Evolutionary conservation across 1,140 invertebrate genomes (phyloP).

Genomic region (Apis cerana): DNA sequence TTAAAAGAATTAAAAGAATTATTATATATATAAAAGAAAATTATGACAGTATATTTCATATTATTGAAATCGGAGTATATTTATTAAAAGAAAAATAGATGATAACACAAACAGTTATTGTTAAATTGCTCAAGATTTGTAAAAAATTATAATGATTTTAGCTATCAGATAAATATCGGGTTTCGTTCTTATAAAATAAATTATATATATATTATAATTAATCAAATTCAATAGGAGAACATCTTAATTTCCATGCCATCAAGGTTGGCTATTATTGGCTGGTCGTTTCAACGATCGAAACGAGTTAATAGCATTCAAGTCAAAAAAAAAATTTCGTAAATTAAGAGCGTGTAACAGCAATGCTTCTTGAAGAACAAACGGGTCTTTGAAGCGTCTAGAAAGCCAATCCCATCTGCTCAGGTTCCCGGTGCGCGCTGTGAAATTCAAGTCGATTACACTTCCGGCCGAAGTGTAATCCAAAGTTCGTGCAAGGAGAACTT

Average conservation of each 20-base stretch:
- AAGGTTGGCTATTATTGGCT: background rate
- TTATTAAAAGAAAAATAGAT: no score
- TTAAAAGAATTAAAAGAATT: no score
- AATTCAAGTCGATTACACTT: constrained; percentile 64
- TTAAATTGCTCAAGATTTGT: no score
- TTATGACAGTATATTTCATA: no score
- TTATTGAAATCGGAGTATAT: no score
- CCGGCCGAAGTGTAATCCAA: constrained; percentile 57
- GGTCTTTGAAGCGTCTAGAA: constrained; percentile 46
- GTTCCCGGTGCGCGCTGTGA: constrained; percentile 39
- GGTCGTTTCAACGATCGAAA: constrained; percentile 5
- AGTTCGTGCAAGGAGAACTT: constrained; percentile 56
- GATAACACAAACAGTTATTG: no score
- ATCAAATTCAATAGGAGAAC: no score
- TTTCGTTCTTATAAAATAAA: no score
- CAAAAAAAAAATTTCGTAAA: background rate
- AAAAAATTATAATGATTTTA: no score
- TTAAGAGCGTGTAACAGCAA: constrained; percentile 17
- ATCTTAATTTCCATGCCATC: background rate
- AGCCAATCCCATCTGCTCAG: constrained; percentile 45
- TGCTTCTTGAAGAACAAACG: constrained; percentile 59
- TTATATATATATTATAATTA: no score
- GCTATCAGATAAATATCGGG: no score
- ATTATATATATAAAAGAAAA: no score
- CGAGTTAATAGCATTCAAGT: background rate